A percentile compares a stretch with the other conserved stretches of the same genome.
These are phyloP conservation scores for Melanostigma gelatinosum DNA, from an alignment of 2,113 vertebrate species.

Conservation along the genomic window DNA sequence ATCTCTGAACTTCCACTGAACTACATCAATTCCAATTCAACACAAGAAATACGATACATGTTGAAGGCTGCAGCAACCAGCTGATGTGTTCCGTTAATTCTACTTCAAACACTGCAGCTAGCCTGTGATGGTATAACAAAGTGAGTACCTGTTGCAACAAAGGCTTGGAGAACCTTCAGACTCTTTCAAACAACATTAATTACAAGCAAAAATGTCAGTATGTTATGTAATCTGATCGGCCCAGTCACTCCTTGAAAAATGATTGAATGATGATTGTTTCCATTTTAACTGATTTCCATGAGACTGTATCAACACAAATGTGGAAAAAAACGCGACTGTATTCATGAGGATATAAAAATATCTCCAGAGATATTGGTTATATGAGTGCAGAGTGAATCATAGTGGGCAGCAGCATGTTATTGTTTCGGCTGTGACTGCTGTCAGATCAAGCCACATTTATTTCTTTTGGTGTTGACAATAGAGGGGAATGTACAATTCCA, in stretches of 20 bases:
- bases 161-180: not conserved
- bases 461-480: slow-evolving; percentile 39
- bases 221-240: slow-evolving; percentile 26
- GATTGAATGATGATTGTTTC: not conserved
- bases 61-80: not conserved
- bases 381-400: not conserved
- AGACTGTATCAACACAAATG: not conserved
- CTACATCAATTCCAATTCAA: slow-evolving; percentile 8
- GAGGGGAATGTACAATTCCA: slow-evolving; percentile 28
- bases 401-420: slow-evolving; percentile 11
- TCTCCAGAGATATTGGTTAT: not conserved
- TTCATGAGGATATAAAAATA: not conserved
- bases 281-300: not conserved
- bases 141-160: slow-evolving; percentile 10
- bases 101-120: not conserved
- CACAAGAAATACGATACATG: not conserved
- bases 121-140: not conserved
- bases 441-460: slow-evolving; percentile 14
- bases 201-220: not conserved
- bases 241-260: not conserved
- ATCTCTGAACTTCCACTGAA: slow-evolving; percentile 62
- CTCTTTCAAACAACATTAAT: slow-evolving; percentile 13
- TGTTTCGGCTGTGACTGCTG: slow-evolving; percentile 36
- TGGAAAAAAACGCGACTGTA: not conserved
- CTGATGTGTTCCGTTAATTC: slow-evolving; percentile 19